phyloP scores from a whole-genome alignment of 2,888 invertebrate species.

The Hirtodrosophila histrioides region DNA sequence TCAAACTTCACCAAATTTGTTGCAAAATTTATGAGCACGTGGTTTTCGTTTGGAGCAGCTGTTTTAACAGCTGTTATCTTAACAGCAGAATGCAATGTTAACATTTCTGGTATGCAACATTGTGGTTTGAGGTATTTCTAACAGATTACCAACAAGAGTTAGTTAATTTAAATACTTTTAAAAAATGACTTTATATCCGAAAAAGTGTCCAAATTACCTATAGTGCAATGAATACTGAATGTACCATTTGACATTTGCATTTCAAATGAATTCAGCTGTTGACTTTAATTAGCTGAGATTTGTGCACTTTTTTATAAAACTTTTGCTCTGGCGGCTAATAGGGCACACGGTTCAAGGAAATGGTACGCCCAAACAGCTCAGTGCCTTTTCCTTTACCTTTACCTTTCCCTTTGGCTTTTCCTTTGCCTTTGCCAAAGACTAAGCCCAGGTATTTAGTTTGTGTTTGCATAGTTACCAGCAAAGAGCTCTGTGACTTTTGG shows the following conservation, averaged over 20 bases:
- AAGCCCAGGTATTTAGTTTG: conserved; percentile 58
- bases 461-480: conserved; percentile 65
- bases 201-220: too few relatives aligned
- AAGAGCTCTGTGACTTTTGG: conserved; percentile 50
- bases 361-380: too few relatives aligned
- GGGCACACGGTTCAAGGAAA: background rate
- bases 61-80: too few relatives aligned
- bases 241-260: conserved; percentile 76
- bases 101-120: too few relatives aligned
- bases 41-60: too few relatives aligned
- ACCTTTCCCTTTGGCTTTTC: conserved; percentile 41
- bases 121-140: too few relatives aligned
- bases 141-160: too few relatives aligned
- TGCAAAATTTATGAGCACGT: too few relatives aligned
- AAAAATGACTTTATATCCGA: too few relatives aligned
- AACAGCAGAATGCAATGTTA: too few relatives aligned
- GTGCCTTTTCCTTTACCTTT: conserved; percentile 26
- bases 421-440: conserved; percentile 51
- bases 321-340: conserved; percentile 34
- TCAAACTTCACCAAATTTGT: too few relatives aligned
- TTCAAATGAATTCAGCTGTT: conserved; percentile 77
- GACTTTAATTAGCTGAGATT: conserved; percentile 81
- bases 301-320: conserved; percentile 22
- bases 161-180: too few relatives aligned
- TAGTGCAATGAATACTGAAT: conserved; percentile 37